phyloP scores from a whole-genome alignment of 1,140 invertebrate species.

The Leptopilina boulardi region DNA sequence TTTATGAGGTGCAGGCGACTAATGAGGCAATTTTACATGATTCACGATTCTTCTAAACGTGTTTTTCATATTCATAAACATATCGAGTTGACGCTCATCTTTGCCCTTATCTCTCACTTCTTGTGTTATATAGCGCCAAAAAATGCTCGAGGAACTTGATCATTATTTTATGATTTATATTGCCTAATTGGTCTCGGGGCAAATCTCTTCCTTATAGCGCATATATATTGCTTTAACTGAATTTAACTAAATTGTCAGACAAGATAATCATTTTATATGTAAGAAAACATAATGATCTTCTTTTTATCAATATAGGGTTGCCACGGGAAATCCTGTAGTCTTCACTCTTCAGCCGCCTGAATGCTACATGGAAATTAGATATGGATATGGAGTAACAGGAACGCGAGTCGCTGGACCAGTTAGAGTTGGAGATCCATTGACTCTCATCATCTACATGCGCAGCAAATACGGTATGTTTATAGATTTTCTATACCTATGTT shows the following conservation, averaged over 20 bases:
- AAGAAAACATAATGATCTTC: background rate
- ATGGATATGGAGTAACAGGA: slow-evolving; percentile 90
- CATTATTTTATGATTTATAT: background rate
- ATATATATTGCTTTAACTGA: background rate
- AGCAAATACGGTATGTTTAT: slow-evolving; percentile 89
- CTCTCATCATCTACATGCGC: slow-evolving; percentile 95
- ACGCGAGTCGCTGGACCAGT: slow-evolving; percentile 91
- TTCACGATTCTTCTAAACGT: background rate
- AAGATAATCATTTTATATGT: background rate
- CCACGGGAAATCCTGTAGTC: slow-evolving; percentile 95
- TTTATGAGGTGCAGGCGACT: slow-evolving; percentile 1
- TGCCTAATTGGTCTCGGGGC: background rate
- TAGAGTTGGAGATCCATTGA: slow-evolving; percentile 93
- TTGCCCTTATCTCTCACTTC: background rate
- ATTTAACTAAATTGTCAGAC: background rate
- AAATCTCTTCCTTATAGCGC: slow-evolving; percentile 18
- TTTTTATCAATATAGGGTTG: slow-evolving; percentile 82
- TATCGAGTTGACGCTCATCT: background rate
- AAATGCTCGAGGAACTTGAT: background rate
- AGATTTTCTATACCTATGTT: background rate
- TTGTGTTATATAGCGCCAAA: background rate
- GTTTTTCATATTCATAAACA: background rate
- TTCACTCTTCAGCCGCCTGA: slow-evolving; percentile 94
- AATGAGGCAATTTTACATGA: slow-evolving; percentile 28
- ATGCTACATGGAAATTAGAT: slow-evolving; percentile 96